phyloP scores from a whole-genome alignment of 2,888 invertebrate genomes.

The Andricus quercusramuli region DNA sequence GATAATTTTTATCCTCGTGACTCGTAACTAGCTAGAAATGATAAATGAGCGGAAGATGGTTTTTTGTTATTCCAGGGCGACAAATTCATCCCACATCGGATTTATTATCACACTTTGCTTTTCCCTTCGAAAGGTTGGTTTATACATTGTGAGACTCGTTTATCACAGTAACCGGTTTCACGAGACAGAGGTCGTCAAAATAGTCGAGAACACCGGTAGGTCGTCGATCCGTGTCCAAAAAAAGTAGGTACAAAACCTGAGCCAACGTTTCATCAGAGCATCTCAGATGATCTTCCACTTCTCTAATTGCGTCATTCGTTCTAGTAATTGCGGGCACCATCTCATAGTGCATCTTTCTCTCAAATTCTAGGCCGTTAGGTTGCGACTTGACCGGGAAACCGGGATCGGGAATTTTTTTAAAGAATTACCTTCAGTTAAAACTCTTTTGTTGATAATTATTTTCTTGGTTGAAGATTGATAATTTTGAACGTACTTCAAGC shows the following conservation, averaged over 20 bases:
- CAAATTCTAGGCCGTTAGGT: too few relatives aligned
- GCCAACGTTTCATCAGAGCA: neutral
- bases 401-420: too few relatives aligned
- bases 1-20: too few relatives aligned
- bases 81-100: neutral
- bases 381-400: too few relatives aligned
- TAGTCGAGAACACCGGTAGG: neutral
- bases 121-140: slow-evolving; percentile 8
- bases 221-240: slow-evolving; percentile 7
- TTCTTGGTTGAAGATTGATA: too few relatives aligned
- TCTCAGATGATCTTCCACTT: neutral
- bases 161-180: slow-evolving; percentile 21
- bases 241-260: neutral
- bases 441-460: too few relatives aligned
- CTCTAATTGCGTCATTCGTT: neutral
- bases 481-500: too few relatives aligned
- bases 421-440: too few relatives aligned
- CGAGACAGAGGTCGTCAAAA: slow-evolving; percentile 12
- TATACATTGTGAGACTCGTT: neutral
- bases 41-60: slow-evolving; percentile 12
- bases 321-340: neutral
- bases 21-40: neutral
- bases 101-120: slow-evolving; percentile 15
- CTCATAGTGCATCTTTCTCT: neutral
- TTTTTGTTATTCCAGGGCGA: neutral